Evolutionary conservation across 2,113 vertebrate species (phyloP).

Genomic region (Bettongia penicillata): DNA sequence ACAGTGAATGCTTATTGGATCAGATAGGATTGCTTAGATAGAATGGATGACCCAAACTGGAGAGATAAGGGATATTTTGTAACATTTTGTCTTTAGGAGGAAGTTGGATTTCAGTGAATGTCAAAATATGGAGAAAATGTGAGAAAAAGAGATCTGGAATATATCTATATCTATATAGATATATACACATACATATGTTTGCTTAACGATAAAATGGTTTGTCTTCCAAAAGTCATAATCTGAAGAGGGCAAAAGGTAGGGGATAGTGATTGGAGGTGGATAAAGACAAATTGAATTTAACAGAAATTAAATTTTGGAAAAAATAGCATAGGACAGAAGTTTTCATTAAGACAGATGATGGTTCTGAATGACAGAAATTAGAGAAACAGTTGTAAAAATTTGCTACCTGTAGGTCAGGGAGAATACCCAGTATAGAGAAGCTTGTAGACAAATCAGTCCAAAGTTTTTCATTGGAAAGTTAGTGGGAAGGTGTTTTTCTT

Average conservation of each 20-base stretch:
- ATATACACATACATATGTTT: not conserved
- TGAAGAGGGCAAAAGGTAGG: not conserved
- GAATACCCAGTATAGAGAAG: not conserved
- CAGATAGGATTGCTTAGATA: too few relatives aligned
- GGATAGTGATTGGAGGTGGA: not conserved
- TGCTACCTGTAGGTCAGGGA: not conserved
- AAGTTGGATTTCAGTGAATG: too few relatives aligned
- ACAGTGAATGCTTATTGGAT: too few relatives aligned
- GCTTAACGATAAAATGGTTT: not conserved
- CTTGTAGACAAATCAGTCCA: not conserved
- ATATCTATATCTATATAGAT: too few relatives aligned
- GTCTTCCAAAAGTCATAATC: not conserved
- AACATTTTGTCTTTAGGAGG: too few relatives aligned
- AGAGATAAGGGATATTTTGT: too few relatives aligned
- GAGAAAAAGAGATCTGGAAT: not conserved
- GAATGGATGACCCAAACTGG: too few relatives aligned
- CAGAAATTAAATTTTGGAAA: not conserved
- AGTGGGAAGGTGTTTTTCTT: not conserved
- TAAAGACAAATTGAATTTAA: not conserved
- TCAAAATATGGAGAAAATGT: not conserved
- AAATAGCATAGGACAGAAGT: not conserved
- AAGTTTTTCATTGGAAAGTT: not conserved
- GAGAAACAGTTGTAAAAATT: not conserved
- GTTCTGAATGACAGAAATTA: not conserved
- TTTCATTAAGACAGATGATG: not conserved